phyloP scores from a whole-genome alignment of 2,113 vertebrate genomes.

The Piaya cayana region DNA sequence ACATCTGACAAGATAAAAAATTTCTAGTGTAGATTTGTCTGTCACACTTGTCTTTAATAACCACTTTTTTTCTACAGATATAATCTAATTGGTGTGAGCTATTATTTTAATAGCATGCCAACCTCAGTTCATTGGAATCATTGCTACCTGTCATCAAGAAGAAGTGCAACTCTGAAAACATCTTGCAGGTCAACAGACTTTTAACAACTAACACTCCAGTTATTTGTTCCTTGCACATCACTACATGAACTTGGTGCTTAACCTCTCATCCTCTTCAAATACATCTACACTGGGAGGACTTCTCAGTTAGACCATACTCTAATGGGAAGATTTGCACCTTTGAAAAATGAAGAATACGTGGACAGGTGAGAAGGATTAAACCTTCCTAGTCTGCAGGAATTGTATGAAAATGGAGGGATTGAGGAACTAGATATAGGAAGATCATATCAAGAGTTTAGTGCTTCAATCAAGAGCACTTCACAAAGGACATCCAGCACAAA shows the following conservation, averaged over 20 bases:
- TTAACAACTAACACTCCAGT: neutral
- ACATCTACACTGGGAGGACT: neutral
- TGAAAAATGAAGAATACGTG: neutral
- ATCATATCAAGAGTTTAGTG: neutral
- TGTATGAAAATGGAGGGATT: neutral
- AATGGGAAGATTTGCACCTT: neutral
- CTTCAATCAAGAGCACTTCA: neutral
- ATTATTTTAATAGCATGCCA: neutral
- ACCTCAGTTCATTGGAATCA: neutral
- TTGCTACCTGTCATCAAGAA: neutral
- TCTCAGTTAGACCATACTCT: neutral
- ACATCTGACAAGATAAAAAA: neutral
- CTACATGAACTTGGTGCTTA: neutral
- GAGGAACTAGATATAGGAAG: neutral
- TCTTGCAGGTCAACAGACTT: neutral
- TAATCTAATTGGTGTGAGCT: neutral
- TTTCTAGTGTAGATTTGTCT: neutral
- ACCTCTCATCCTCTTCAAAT: neutral
- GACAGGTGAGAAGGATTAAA: neutral
- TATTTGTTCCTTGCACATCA: neutral
- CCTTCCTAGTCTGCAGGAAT: neutral
- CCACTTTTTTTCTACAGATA: neutral
- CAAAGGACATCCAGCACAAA: neutral
- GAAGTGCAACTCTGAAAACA: neutral
- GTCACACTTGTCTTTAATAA: neutral